A percentile compares a stretch with the other conserved stretches of the same genome.
Conservation (phyloP, 2,113 vertebrate species). For the Indri indri region DNA sequence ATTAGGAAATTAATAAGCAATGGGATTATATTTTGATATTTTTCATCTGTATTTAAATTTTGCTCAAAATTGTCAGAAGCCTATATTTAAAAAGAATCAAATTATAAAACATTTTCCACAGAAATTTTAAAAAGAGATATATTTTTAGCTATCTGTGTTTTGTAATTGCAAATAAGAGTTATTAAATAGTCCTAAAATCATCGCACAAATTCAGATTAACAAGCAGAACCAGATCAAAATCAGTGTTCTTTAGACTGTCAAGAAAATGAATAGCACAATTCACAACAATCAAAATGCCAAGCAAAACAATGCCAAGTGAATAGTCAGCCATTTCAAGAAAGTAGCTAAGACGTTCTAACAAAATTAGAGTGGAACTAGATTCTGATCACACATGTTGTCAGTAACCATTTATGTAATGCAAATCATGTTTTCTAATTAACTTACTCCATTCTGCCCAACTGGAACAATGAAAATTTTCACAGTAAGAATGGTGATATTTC, state of each 20-base stretch:
- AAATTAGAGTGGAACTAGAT: not conserved
- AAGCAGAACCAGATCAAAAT: constrained; percentile 22
- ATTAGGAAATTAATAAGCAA: constrained; percentile 36
- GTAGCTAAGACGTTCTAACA: not conserved
- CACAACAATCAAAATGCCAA: not conserved
- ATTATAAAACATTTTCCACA: constrained; percentile 16
- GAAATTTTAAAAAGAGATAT: not conserved
- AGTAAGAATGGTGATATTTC: not conserved
- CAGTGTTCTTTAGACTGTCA: not conserved
- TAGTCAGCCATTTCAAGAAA: not conserved
- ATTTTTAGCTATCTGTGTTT: constrained; percentile 26
- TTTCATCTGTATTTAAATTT: constrained; percentile 1
- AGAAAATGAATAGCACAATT: not conserved
- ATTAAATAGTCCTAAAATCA: not conserved
- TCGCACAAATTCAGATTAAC: not conserved
- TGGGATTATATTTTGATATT: not conserved
- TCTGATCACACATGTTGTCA: not conserved
- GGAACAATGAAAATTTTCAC: not conserved
- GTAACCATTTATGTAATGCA: not conserved
- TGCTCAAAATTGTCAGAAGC: constrained; percentile 17
- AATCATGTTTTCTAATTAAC: not conserved
- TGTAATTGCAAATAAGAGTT: not conserved
- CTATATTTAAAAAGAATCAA: not conserved
- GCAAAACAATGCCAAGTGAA: not conserved
- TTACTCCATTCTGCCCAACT: not conserved